phyloP scores from a whole-genome alignment of 2,888 invertebrate species.

The Temnothorax unifasciatus region DNA sequence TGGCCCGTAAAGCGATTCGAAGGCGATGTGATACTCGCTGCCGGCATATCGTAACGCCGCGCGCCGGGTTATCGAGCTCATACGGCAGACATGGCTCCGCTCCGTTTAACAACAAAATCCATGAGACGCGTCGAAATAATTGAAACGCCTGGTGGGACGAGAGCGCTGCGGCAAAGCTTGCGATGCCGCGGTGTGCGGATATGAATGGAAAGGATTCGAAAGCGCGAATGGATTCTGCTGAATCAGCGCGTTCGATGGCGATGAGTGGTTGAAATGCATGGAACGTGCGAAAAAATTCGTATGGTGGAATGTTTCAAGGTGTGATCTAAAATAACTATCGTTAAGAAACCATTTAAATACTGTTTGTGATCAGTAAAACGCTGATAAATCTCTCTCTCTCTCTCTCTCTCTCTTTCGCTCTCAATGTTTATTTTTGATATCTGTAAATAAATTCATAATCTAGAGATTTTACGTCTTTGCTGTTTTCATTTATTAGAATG shows the following conservation, averaged over 20 bases:
- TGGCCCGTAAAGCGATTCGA: constrained; percentile 62
- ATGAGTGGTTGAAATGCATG: not conserved
- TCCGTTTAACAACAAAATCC: constrained; percentile 40
- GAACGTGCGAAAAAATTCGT: constrained; percentile 19
- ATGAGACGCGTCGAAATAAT: constrained; percentile 45
- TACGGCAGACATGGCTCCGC: constrained; percentile 4
- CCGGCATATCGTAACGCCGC: constrained; percentile 59
- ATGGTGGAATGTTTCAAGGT: not conserved
- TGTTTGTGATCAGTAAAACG: not conserved
- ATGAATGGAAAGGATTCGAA: constrained; percentile 21
- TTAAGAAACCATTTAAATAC: constrained; percentile 2
- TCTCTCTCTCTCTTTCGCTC: not conserved
- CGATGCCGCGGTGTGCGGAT: constrained; percentile 4
- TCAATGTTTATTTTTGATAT: not conserved
- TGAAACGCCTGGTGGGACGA: constrained; percentile 20
- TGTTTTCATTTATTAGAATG: not conserved
- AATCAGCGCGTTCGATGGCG: not conserved
- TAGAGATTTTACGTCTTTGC: not conserved
- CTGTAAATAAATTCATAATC: not conserved
- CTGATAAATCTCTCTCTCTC: not conserved
- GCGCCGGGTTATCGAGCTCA: constrained; percentile 57
- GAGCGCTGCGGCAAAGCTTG: not conserved
- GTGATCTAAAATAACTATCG: not conserved
- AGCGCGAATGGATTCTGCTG: constrained; percentile 36
- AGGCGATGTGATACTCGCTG: constrained; percentile 56